Conservation (phyloP, 64 coral and sea anemone species). For the Stichodactyla mertensii region DNA sequence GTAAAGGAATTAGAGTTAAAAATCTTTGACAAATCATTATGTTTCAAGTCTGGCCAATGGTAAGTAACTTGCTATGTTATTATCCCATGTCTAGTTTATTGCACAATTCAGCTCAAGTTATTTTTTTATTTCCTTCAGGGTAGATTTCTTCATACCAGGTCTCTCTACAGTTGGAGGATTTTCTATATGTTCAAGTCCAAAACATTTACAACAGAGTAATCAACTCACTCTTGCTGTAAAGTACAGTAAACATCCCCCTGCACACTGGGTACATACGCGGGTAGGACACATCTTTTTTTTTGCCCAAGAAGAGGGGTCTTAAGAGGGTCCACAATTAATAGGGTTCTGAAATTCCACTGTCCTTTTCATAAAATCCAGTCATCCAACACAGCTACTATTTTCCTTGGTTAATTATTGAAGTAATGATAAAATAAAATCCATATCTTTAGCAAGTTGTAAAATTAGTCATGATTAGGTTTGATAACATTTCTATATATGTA, state of each 20-base stretch:
- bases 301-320: not conserved
- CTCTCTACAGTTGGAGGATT: constrained; percentile 76
- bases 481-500: too few species aligned
- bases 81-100: not conserved
- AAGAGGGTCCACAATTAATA: not conserved
- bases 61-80: constrained; percentile 17
- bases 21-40: constrained; percentile 48
- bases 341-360: too few species aligned
- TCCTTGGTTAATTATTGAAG: too few species aligned
- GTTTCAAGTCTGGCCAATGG: constrained; percentile 86
- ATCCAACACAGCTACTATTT: too few species aligned
- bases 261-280: constrained; percentile 51
- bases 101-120: not conserved
- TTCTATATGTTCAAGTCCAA: constrained; percentile 74
- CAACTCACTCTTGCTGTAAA: constrained; percentile 66
- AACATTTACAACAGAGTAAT: constrained; percentile 8
- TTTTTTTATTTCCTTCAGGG: constrained; percentile 35
- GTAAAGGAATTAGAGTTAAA: constrained; percentile 63
- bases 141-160: constrained; percentile 90
- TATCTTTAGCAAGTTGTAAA: too few species aligned
- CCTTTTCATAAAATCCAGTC: too few species aligned
- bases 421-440: too few species aligned
- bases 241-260: constrained; percentile 69
- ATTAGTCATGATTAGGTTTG: too few species aligned
- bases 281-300: constrained; percentile 16